Evolutionary conservation across 2,113 vertebrate species (phyloP), one percentile per base, ranked within the genome.

Genomic region (Osmerus eperlanus): DNA sequence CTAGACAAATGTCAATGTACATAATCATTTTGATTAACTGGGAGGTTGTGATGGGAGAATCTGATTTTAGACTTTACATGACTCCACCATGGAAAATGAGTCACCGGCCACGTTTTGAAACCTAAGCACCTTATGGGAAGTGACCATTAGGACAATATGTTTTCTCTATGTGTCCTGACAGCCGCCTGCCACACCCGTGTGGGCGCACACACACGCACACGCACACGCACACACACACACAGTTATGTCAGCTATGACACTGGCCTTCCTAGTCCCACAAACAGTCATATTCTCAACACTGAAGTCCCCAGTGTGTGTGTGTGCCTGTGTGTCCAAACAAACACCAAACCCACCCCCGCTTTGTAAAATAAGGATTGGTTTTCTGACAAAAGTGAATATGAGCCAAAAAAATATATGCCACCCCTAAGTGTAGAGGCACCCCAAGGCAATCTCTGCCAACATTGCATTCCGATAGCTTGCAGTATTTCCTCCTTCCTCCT

Each of bases 161-260:
- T 62, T 32, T 32, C 54, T 62, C n/a, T 3, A 21, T 59, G 60
- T 55, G 21, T 77, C 23, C 52, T n/a, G 16, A n/a, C 13, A 58
- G 79, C 29, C 32, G 28, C 56, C 72, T 65, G 73, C 75, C 72
- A 68, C 75, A 58, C 79, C 79, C 12, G 29, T 54, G 19, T 56
- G 12, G 63, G 59, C 62, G 8, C 63, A 65, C 16, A 65, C 18
- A 52, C 41, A 65, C 32, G 47, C 63, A 47, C 32, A 51, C 23
- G 21, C 55, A 51, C 23, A 28, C 55, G 23, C 63, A 65, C 16
- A 65, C 18, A 52, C 41, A 65, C 32, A 65, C 63, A 47, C 32
- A 21, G 1, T 13, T n/a, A 51, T 41, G 16, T 13, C 64, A 29
- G 9, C 13, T 13, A 65, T 64, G 16, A 64, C 60, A 29, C 29